Base-by-base conservation (phyloP, 2,888 invertebrate genomes). In the Gasteruption jaculator region DNA sequence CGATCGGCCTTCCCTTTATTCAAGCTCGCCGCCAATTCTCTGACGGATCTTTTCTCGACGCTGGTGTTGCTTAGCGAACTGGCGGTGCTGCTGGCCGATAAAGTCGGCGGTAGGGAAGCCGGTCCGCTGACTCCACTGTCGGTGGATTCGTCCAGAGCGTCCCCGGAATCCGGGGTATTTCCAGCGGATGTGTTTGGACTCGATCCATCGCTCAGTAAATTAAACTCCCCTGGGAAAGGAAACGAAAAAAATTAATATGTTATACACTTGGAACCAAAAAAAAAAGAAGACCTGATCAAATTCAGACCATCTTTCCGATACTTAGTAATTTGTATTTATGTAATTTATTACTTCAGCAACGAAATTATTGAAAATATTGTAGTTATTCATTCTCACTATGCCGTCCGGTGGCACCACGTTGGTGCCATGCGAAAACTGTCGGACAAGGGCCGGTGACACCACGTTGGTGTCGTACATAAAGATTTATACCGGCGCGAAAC, bases 151-250 rank as follows among this genome's bases (percentile, higher is more conserved):
- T 79, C 79, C 30, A 79, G 61, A 11, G 78, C 76, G 50, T 80
- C 79, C 1, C 76, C 78, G 3, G 79, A 79, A 60, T 81, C 80
- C 4, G 80, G 79, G 11, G 80, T 80, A 54, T 80, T 79, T 5
- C 78, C 79, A 11, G 79, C 77, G n/a, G 79, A 79, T 39, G 77
- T 78, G 52, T 76, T 76, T 11, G 80, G 77, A 46, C 79, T 79
- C 11, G 79, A 77, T 21, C 78, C 78, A 54, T 80, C 79, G 56
- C 79, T 79, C 39, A 77, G 61, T 41, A 79, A 61, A 44, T 74
- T 74, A 50, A 77, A 74, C 62, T 80, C 80, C 3, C 76, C 76
- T 63, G 39, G 4, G 54, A 54, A 46, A 38, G 10, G 33, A 7
- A 20, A 16, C 3, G 29, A 8, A 27, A 40, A 25, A 20, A 40